A percentile compares a stretch with the other conserved stretches of the same genome.
Conservation (phyloP, 1,140 invertebrate genomes). For the Drosophila cardini region DNA sequence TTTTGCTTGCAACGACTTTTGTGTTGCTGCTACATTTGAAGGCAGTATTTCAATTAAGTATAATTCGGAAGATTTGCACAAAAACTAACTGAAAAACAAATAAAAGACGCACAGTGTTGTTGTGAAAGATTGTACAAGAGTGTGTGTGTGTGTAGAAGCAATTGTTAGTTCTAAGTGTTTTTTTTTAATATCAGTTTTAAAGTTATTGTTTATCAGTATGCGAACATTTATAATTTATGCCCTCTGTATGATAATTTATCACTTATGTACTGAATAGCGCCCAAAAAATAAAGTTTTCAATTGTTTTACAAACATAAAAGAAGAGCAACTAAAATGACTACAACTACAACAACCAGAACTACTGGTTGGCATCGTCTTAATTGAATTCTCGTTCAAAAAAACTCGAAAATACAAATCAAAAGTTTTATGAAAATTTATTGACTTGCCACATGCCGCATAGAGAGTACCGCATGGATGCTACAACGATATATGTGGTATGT, state of each 20-base stretch:
- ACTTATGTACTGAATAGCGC: conserved; percentile 33
- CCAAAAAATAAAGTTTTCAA: conserved; percentile 77
- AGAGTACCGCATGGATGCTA: background rate
- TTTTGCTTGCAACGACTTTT: conserved; percentile 71
- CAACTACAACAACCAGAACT: conserved; percentile 34
- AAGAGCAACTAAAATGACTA: conserved; percentile 15
- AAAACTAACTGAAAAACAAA: conserved; percentile 12
- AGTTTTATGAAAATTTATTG: conserved; percentile 81
- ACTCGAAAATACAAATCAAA: conserved; percentile 79
- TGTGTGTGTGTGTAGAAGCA: conserved; percentile 30
- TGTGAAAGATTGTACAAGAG: background rate
- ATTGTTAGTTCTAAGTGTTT: conserved; percentile 63
- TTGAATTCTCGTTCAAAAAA: conserved; percentile 67
- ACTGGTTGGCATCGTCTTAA: conserved; percentile 56
- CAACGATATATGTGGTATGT: conserved; percentile 15
- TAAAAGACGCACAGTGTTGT: conserved; percentile 44
- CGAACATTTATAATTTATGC: conserved; percentile 68
- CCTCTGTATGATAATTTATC: conserved; percentile 74
- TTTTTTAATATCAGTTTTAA: conserved; percentile 33
- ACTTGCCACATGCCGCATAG: conserved; percentile 40
- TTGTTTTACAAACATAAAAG: conserved; percentile 71
- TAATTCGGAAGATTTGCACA: conserved; percentile 46
- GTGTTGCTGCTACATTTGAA: conserved; percentile 29
- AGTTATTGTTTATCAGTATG: conserved; percentile 56
- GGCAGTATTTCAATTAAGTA: conserved; percentile 61